phyloP scores from a whole-genome alignment of 2,797 vertebrate species.

The Smutsia gigantea region DNA sequence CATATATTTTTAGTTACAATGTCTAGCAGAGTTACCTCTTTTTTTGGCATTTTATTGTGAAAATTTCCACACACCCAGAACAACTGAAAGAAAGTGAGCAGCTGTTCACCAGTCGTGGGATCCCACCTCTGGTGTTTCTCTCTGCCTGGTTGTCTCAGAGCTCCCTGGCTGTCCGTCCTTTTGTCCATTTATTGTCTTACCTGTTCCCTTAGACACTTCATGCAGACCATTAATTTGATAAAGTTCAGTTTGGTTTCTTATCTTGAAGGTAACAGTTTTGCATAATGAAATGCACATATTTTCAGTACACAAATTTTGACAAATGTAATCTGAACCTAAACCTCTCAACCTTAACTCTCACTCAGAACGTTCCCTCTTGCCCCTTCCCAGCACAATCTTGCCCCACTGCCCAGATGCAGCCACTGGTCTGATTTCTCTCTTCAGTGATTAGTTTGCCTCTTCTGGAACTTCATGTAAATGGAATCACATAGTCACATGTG shows the following conservation, averaged over 20 bases:
- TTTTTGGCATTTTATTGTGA: not conserved
- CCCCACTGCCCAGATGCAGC: not conserved
- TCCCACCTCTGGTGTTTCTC: not conserved
- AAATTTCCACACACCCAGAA: not conserved
- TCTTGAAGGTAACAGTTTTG: not conserved
- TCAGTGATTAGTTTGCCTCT: not conserved
- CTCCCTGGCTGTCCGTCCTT: not conserved
- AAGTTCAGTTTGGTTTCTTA: not conserved
- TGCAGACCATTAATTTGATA: not conserved
- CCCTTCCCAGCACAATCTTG: not conserved
- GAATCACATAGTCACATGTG: not conserved
- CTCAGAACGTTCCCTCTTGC: not conserved
- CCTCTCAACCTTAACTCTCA: not conserved
- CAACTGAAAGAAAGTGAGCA: not conserved
- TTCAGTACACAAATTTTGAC: not conserved
- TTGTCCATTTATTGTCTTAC: not conserved
- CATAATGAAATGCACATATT: not conserved
- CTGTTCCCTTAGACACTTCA: not conserved
- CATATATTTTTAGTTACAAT: not conserved
- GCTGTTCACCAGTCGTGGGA: fast-evolving
- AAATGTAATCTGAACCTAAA: not conserved
- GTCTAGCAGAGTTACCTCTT: not conserved
- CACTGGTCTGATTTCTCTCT: not conserved
- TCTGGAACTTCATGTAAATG: not conserved
- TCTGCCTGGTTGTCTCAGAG: not conserved